Conservation (phyloP, 1,140 invertebrate genomes). For the Caenorhabditis remanei region DNA sequence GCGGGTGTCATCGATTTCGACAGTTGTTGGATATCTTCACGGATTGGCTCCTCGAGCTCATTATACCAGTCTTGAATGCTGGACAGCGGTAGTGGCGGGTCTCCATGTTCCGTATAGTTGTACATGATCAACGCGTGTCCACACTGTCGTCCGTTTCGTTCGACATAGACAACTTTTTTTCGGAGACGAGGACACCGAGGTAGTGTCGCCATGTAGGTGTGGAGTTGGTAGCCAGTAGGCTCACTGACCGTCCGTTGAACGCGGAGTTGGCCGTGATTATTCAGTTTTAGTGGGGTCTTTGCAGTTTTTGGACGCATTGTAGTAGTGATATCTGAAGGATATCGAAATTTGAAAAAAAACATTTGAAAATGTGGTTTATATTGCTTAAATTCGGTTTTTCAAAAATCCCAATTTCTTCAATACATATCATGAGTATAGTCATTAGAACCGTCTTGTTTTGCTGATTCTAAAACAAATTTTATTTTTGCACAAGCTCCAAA, state of each 20-base stretch:
- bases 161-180: constrained; percentile 41
- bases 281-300: not conserved
- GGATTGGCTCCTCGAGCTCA: not conserved
- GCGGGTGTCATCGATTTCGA: not conserved
- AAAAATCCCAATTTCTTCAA: too few species aligned
- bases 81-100: not conserved
- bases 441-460: too few species aligned
- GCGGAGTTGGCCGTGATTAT: not conserved
- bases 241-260: too few species aligned
- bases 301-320: constrained; percentile 10
- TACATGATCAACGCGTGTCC: constrained; percentile 56
- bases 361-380: too few species aligned
- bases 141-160: not conserved
- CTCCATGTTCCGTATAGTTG: constrained; percentile 46
- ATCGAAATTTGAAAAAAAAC: too few species aligned
- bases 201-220: constrained; percentile 48
- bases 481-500: too few species aligned
- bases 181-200: constrained; percentile 48
- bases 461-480: too few species aligned
- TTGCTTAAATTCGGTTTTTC: too few species aligned
- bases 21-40: not conserved
- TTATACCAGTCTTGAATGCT: not conserved
- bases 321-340: not conserved
- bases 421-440: too few species aligned
- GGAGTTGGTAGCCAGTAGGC: constrained; percentile 47